Evolutionary conservation across 1,140 invertebrate species (phyloP).

Genomic region (Trachelipus rathkii): DNA sequence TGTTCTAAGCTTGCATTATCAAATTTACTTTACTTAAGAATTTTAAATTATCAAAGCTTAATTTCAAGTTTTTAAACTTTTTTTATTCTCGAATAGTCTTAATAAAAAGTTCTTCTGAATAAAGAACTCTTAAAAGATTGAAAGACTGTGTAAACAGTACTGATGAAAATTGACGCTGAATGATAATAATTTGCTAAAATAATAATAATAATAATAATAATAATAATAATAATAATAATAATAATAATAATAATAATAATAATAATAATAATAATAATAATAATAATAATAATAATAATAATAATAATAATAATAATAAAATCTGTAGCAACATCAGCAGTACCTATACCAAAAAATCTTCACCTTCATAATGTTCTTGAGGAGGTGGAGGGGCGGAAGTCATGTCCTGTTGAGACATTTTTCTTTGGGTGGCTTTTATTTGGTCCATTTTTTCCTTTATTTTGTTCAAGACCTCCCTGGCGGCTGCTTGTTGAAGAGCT

Average conservation of each 20-base stretch:
- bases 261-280: slow-evolving; percentile 26
- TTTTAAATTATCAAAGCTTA: too few species aligned
- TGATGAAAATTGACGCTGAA: too few species aligned
- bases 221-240: slow-evolving; percentile 15
- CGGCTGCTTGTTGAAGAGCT: slow-evolving; percentile 74
- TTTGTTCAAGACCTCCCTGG: slow-evolving; percentile 80
- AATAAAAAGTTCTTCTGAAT: too few species aligned
- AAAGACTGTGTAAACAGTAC: too few species aligned
- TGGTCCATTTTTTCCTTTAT: slow-evolving; percentile 95
- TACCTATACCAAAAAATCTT: slow-evolving; percentile 37
- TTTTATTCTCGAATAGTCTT: too few species aligned
- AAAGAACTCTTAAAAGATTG: too few species aligned
- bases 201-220: slow-evolving; percentile 23
- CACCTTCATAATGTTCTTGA: slow-evolving; percentile 67
- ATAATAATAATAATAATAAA: slow-evolving; percentile 15
- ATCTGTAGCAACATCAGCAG: too few species aligned
- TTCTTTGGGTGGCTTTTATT: slow-evolving; percentile 83
- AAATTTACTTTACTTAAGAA: too few species aligned
- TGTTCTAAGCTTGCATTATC: too few species aligned
- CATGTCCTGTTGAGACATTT: slow-evolving; percentile 61
- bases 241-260: slow-evolving; percentile 16
- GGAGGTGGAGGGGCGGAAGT: slow-evolving; percentile 51
- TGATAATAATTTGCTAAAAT: too few species aligned
- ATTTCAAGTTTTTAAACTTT: too few species aligned
- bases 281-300: slow-evolving; percentile 19